Percentiles rank a stretch among this genome's conserved stretches.
Conservation (phyloP, 2,113 vertebrate genomes). For the Microcebus ravelobensis region DNA sequence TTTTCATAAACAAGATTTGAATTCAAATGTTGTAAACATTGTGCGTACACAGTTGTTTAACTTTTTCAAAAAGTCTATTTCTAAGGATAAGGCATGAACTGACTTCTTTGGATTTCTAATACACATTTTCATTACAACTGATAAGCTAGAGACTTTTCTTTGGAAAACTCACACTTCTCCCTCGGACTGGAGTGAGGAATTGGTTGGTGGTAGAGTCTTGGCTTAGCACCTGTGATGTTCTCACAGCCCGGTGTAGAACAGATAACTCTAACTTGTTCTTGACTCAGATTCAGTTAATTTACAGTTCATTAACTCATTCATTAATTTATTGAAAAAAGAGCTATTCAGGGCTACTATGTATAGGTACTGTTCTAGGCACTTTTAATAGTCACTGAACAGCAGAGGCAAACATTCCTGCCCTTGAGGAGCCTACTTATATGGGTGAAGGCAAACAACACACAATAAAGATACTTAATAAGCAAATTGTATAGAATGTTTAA, state of each 20-base stretch:
- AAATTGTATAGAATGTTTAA: background rate
- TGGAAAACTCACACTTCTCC: background rate
- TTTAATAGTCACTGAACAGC: background rate
- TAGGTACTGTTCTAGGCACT: background rate
- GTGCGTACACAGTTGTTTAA: background rate
- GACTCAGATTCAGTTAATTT: background rate
- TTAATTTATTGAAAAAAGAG: background rate
- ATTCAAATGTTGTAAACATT: background rate
- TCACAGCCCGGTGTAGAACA: background rate
- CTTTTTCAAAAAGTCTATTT: background rate
- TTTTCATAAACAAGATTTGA: background rate
- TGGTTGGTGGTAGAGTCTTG: background rate
- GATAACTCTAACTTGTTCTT: background rate
- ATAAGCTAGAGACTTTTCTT: background rate
- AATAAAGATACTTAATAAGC: background rate
- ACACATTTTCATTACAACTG: background rate
- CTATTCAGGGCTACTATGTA: background rate
- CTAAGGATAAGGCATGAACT: background rate
- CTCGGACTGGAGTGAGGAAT: background rate
- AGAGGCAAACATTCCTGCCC: background rate
- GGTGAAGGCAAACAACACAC: background rate
- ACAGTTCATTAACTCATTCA: background rate
- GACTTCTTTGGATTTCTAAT: background rate
- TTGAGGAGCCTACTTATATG: background rate
- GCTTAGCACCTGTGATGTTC: background rate